Percentiles rank a stretch among this genome's conserved stretches.
Evolutionary conservation across 1,140 invertebrate species (phyloP).

Genomic region (Ericerus pela): DNA sequence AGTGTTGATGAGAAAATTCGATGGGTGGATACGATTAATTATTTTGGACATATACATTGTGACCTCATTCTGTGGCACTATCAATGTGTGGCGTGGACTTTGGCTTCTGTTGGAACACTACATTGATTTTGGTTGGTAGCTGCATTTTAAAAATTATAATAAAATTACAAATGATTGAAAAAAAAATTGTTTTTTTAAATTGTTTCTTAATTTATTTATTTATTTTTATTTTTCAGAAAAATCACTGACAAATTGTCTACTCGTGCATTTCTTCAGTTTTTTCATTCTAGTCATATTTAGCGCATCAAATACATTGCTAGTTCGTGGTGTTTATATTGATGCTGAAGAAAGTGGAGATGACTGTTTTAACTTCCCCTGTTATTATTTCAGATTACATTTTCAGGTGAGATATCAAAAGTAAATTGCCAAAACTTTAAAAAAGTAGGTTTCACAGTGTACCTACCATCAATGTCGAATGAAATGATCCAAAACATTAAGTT

Average conservation of each 20-base stretch:
- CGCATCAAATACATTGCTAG: constrained; percentile 65
- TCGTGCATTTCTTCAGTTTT: constrained; percentile 54
- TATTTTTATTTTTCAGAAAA: constrained; percentile 36
- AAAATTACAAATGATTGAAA: no score
- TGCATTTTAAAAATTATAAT: no score
- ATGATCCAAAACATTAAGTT: no score
- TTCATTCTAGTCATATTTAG: constrained; percentile 60
- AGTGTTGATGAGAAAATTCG: constrained; percentile 44
- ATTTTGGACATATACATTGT: constrained; percentile 59
- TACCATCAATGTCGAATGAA: no score
- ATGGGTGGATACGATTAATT: constrained; percentile 46
- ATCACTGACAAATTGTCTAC: constrained; percentile 55
- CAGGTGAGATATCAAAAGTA: constrained; percentile 41
- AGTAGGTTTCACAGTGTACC: no score
- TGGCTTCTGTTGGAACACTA: constrained; percentile 68
- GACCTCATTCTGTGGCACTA: constrained; percentile 59
- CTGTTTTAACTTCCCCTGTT: constrained; percentile 63
- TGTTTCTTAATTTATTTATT: background rate
- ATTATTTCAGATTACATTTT: constrained; percentile 61
- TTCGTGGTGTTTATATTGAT: constrained; percentile 69
- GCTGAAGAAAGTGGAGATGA: constrained; percentile 61
- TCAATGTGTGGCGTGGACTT: constrained; percentile 73
- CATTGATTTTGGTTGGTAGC: no score
- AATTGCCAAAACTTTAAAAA: no score
- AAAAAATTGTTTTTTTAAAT: no score